A percentile compares a stretch with the other conserved stretches of the same genome.
Conservation (phyloP, 2,888 invertebrate species). For the Yponomeuta plumbellus region DNA sequence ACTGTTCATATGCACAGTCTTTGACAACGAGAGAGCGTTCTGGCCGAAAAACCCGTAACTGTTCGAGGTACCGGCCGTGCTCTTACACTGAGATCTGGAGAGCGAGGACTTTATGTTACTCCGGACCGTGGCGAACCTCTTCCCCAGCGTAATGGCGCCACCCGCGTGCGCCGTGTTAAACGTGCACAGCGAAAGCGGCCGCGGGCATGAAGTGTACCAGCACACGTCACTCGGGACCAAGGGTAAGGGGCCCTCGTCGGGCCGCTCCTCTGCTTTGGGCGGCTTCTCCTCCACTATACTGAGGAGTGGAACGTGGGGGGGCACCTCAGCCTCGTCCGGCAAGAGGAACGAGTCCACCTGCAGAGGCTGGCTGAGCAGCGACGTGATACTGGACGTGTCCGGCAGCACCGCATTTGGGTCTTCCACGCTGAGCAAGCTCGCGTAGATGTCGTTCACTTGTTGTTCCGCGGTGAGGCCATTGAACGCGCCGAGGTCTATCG, state of each 20-base stretch:
- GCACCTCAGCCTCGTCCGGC: constrained; percentile 50
- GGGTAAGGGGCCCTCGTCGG: constrained; percentile 42
- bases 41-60: constrained; percentile 52
- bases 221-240: constrained; percentile 56
- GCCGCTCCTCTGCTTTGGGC: constrained; percentile 32
- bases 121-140: constrained; percentile 66
- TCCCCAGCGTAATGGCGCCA: constrained; percentile 72
- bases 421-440: constrained; percentile 53
- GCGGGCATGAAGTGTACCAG: constrained; percentile 75
- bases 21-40: constrained; percentile 53
- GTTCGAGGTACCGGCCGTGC: constrained; percentile 41
- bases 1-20: constrained; percentile 62
- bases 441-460: constrained; percentile 63
- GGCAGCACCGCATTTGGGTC: constrained; percentile 53
- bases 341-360: constrained; percentile 41
- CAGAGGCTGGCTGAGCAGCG: constrained; percentile 53
- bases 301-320: constrained; percentile 33
- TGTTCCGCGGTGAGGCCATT: constrained; percentile 58
- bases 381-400: constrained; percentile 54
- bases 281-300: constrained; percentile 32
- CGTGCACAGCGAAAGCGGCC: constrained; percentile 76
- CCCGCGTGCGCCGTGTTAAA: constrained; percentile 77
- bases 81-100: constrained; percentile 55
- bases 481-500: constrained; percentile 54
- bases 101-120: constrained; percentile 68